Conservation (phyloP, 2,888 invertebrate genomes). For the Schrankia costaestrigalis region DNA sequence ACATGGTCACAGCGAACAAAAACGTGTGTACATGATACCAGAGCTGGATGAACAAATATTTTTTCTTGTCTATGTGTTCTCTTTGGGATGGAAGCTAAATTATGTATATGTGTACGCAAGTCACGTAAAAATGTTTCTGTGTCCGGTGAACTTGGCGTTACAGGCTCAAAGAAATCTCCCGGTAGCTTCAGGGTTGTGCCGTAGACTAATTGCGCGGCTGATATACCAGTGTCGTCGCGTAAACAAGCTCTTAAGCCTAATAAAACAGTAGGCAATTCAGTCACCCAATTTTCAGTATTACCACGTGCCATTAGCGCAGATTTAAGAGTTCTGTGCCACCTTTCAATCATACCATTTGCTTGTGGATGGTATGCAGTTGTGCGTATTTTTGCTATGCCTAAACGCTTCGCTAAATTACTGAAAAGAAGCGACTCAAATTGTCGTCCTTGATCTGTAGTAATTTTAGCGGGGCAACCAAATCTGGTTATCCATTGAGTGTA, state of each 20-base stretch:
- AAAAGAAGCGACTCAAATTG: constrained; percentile 18
- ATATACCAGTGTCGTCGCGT: neutral
- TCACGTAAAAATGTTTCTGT: neutral
- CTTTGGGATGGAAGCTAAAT: neutral
- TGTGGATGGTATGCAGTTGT: constrained; percentile 27
- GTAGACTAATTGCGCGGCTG: neutral
- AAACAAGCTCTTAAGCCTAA: neutral
- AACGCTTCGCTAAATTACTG: constrained; percentile 2
- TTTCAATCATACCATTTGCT: constrained; percentile 22
- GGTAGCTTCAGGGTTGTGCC: neutral
- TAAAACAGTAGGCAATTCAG: neutral
- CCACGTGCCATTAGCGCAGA: constrained; percentile 6
- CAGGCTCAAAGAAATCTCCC: neutral
- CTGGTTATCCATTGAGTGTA: constrained; percentile 25
- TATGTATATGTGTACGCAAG: neutral
- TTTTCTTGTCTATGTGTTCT: too few species aligned
- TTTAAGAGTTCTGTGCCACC: constrained; percentile 24
- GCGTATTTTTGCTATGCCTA: constrained; percentile 16
- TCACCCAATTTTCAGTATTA: neutral
- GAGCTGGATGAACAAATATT: too few species aligned
- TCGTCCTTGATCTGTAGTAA: constrained; percentile 24
- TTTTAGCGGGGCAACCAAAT: constrained; percentile 20
- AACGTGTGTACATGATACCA: too few species aligned
- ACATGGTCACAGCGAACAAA: neutral
- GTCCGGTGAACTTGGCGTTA: neutral